These are phyloP conservation scores for Drosophila testacea DNA, from an alignment of 2,888 invertebrate genomes.

Conservation along the genomic window DNA sequence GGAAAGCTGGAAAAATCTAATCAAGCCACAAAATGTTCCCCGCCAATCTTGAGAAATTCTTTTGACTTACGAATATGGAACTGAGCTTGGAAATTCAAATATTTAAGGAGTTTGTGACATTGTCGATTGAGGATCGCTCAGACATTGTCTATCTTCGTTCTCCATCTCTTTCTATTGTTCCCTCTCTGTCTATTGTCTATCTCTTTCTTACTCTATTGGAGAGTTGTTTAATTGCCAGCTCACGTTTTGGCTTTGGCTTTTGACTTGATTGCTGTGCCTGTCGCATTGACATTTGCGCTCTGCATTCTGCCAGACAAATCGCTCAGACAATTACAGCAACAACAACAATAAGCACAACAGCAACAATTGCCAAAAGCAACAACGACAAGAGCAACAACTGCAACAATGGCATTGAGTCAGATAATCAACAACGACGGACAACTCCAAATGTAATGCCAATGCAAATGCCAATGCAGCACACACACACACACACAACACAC, in stretches of 20 bases:
- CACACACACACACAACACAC: conserved; percentile 25
- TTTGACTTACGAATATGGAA: conserved; percentile 13
- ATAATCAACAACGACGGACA: conserved; percentile 66
- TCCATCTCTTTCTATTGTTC: not conserved
- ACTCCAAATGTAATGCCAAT: conserved; percentile 75
- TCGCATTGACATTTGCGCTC: conserved; percentile 75
- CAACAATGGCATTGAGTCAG: conserved; percentile 70
- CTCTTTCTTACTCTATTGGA: conserved; percentile 26
- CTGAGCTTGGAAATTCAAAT: conserved; percentile 49
- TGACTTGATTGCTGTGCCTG: conserved; percentile 66
- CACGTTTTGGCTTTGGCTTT: conserved; percentile 72
- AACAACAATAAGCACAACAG: conserved; percentile 28
- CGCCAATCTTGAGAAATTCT: conserved; percentile 1
- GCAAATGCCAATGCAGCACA: conserved; percentile 58
- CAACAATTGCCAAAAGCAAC: conserved; percentile 48
- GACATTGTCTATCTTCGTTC: conserved; percentile 1
- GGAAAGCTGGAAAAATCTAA: conserved; percentile 31
- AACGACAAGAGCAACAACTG: conserved; percentile 29
- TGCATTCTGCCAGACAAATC: conserved; percentile 72
- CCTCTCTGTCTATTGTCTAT: not conserved
- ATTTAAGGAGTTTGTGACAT: conserved; percentile 49
- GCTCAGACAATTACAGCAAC: conserved; percentile 51
- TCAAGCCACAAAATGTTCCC: conserved; percentile 42
- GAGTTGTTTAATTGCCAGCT: conserved; percentile 76
- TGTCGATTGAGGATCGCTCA: conserved; percentile 29